Evolutionary conservation across 2,888 invertebrate species (phyloP).

Genomic region (Daptonema setosum): DNA sequence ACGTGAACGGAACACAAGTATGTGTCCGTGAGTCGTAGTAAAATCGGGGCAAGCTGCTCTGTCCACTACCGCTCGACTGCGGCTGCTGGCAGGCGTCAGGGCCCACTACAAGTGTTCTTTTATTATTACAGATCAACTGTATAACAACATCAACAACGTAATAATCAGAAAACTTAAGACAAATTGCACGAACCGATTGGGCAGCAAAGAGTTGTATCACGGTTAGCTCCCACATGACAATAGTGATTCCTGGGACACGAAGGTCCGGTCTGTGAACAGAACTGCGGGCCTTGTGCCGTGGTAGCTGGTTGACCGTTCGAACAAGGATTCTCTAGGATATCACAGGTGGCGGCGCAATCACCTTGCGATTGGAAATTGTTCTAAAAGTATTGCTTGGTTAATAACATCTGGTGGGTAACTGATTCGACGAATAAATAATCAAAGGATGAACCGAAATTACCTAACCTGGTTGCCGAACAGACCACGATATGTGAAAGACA

Average conservation of each 20-base stretch:
- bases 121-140: background rate
- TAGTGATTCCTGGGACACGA: constrained; percentile 20
- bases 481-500: constrained; percentile 1
- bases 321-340: constrained; percentile 3
- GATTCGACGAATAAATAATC: too few relatives aligned
- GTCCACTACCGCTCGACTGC: background rate
- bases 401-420: too few relatives aligned
- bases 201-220: constrained; percentile 6
- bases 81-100: background rate
- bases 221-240: constrained; percentile 22
- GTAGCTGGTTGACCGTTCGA: background rate
- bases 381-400: too few relatives aligned
- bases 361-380: constrained; percentile 18
- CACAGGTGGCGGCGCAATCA: constrained; percentile 15
- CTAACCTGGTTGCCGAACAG: constrained; percentile 1
- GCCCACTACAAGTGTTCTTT: background rate
- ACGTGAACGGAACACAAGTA: background rate
- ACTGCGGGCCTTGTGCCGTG: constrained; percentile 4
- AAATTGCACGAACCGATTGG: background rate
- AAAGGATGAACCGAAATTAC: too few relatives aligned
- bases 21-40: background rate
- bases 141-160: background rate
- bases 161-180: too few relatives aligned
- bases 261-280: constrained; percentile 18
- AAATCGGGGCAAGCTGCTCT: background rate